Conservation (phyloP, 2,113 vertebrate genomes). For the Atlantisia rogersi region DNA sequence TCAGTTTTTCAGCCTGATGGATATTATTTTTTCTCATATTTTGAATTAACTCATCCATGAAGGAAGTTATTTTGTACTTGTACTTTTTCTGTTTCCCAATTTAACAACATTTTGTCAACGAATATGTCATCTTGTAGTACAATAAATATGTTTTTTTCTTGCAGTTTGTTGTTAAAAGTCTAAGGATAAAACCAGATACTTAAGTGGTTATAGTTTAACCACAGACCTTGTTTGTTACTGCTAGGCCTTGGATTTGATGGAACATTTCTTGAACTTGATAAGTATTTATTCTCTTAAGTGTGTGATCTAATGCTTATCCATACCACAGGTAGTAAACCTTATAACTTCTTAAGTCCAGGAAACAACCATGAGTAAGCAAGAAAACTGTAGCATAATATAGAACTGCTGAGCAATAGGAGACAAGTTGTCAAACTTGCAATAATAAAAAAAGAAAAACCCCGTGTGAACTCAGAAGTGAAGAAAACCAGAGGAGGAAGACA, state of each 20-base stretch:
- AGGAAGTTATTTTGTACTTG: background rate
- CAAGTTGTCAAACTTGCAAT: background rate
- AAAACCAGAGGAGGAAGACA: background rate
- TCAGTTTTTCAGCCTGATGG: background rate
- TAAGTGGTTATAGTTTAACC: background rate
- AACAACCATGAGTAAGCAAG: background rate
- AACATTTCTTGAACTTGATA: background rate
- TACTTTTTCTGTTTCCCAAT: background rate
- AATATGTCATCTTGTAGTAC: background rate
- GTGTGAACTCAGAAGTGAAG: background rate
- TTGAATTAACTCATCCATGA: background rate
- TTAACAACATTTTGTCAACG: background rate
- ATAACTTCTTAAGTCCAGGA: background rate
- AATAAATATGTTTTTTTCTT: background rate
- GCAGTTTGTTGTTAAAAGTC: background rate
- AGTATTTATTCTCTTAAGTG: background rate
- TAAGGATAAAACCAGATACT: background rate
- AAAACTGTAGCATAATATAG: background rate
- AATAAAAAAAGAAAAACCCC: background rate
- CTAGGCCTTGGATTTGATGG: background rate
- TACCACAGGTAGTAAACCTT: background rate
- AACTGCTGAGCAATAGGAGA: background rate
- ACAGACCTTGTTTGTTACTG: background rate
- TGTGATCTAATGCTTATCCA: background rate
- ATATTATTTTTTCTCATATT: background rate